Evolutionary conservation across 2,797 vertebrate genomes (phyloP).

Genomic region (Crypturellus tataupa): DNA sequence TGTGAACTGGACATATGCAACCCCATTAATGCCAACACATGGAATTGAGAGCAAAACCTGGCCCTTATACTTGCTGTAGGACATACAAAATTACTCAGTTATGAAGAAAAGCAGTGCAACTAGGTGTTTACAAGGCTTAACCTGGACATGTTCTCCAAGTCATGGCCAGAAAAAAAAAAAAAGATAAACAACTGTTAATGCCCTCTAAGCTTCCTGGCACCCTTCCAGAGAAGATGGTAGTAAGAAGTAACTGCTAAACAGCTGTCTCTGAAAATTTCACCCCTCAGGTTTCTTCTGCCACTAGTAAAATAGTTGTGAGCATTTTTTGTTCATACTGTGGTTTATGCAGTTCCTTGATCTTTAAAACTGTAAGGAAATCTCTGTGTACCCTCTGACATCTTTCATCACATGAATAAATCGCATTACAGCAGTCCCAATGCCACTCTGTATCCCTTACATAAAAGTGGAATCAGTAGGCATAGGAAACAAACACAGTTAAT

Average conservation of each 20-base stretch:
- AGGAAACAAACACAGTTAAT: neutral
- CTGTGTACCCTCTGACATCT: neutral
- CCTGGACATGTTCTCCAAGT: neutral
- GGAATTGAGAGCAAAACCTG: neutral
- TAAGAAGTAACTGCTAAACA: neutral
- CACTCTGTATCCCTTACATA: neutral
- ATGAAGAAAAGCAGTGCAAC: neutral
- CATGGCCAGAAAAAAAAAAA: slow-evolving; percentile 1
- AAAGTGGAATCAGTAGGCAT: neutral
- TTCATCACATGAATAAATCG: neutral
- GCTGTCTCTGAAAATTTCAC: neutral
- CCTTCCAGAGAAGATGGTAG: neutral
- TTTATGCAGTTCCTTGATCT: neutral
- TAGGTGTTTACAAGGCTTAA: neutral
- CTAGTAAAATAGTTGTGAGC: neutral
- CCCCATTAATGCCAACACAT: neutral
- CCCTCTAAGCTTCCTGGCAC: neutral
- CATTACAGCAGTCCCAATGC: neutral
- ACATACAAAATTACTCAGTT: neutral
- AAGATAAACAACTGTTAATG: neutral
- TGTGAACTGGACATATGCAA: neutral
- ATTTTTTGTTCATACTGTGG: neutral
- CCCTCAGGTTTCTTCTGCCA: neutral
- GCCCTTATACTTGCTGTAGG: neutral
- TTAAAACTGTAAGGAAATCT: neutral